phyloP scores from a whole-genome alignment of 1,140 invertebrate genomes.

The Piezodorus guildinii region DNA sequence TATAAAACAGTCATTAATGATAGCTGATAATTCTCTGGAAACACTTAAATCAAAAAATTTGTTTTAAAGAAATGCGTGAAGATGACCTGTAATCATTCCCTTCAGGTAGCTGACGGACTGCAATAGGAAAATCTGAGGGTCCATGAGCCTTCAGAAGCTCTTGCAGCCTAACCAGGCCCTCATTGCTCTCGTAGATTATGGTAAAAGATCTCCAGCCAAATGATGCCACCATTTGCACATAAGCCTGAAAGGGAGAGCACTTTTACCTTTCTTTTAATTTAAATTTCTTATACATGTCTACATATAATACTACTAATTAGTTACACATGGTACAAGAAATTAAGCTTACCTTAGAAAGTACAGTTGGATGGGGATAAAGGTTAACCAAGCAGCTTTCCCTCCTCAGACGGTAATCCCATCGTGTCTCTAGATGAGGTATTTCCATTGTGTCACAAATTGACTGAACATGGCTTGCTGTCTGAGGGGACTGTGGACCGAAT shows the following conservation, averaged over 20 bases:
- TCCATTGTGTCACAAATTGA: slow-evolving; percentile 94
- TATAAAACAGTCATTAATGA: too few relatives aligned
- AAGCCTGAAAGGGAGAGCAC: slow-evolving; percentile 50
- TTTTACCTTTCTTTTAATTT: too few relatives aligned
- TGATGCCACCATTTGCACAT: slow-evolving; percentile 75
- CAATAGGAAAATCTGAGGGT: slow-evolving; percentile 66
- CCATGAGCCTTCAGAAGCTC: slow-evolving; percentile 83
- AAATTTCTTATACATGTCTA: too few relatives aligned
- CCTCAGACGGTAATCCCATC: slow-evolving; percentile 80
- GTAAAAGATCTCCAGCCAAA: slow-evolving; percentile 90
- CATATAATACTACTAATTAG: too few relatives aligned
- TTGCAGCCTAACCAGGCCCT: slow-evolving; percentile 81
- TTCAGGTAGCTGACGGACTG: slow-evolving; percentile 66
- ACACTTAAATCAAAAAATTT: too few relatives aligned
- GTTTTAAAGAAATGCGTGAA: neutral
- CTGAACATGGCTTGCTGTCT: slow-evolving; percentile 84
- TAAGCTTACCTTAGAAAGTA: slow-evolving; percentile 60
- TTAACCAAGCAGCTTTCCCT: slow-evolving; percentile 85
- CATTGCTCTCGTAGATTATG: slow-evolving; percentile 90
- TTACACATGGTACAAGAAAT: too few relatives aligned
- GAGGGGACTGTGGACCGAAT: slow-evolving; percentile 82
- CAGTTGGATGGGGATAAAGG: slow-evolving; percentile 82
- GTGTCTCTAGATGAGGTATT: slow-evolving; percentile 86
- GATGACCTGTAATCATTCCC: slow-evolving; percentile 63
- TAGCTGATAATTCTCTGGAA: too few relatives aligned